Evolutionary conservation across 1,140 invertebrate genomes (phyloP).

Genomic region (Papilio polytes): DNA sequence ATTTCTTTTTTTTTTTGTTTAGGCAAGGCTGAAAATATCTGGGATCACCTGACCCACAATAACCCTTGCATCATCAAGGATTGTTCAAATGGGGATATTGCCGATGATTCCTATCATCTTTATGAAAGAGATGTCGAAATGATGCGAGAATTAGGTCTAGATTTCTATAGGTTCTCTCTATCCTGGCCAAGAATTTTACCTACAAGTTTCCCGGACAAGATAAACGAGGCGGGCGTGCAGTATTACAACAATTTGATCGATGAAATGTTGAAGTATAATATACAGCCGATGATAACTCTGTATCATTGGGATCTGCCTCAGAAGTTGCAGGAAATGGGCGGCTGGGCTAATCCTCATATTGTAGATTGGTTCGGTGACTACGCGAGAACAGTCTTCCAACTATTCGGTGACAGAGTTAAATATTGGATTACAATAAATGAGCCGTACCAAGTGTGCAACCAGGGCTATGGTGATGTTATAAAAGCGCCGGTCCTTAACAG

Average conservation of each 20-base stretch:
- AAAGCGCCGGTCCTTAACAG: conserved; percentile 80
- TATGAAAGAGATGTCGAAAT: conserved; percentile 82
- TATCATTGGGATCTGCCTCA: conserved; percentile 88
- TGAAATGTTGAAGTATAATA: conserved; percentile 80
- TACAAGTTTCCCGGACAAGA: conserved; percentile 81
- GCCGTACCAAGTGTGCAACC: conserved; percentile 84
- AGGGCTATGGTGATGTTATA: conserved; percentile 82
- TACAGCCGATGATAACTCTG: conserved; percentile 85
- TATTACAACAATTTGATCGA: conserved; percentile 87
- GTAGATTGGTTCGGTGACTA: conserved; percentile 86
- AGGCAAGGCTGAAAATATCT: conserved; percentile 48
- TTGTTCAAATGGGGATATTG: conserved; percentile 76
- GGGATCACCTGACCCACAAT: conserved; percentile 56
- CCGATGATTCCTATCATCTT: conserved; percentile 61
- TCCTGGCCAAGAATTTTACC: conserved; percentile 87
- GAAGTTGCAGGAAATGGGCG: conserved; percentile 84
- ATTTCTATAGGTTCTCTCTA: conserved; percentile 86
- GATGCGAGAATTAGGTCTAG: conserved; percentile 76
- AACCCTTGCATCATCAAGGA: conserved; percentile 79
- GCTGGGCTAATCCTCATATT: conserved; percentile 86
- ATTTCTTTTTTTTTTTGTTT: conserved; percentile 12
- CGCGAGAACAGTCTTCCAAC: conserved; percentile 83
- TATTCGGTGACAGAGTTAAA: conserved; percentile 86
- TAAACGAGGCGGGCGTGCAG: conserved; percentile 84
- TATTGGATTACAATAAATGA: conserved; percentile 89